These are phyloP conservation scores for Poecilia gillii DNA, from an alignment of 2,797 vertebrate species.

Conservation along the genomic window DNA sequence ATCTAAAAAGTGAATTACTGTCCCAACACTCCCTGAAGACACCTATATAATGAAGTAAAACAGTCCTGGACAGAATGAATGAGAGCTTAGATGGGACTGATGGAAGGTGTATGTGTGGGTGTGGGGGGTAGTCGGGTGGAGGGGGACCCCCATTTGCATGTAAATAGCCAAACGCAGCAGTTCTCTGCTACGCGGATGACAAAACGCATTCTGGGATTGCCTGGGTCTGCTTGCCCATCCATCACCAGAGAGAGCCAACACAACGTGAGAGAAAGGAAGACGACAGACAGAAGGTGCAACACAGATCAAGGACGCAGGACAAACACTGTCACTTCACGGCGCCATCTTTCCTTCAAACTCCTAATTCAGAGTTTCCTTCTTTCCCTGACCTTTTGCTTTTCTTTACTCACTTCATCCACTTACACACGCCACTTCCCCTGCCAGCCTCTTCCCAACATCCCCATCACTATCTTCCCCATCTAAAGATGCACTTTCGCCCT, in stretches of 20 bases:
- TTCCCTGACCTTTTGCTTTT: slow-evolving; percentile 32
- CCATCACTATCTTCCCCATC: slow-evolving; percentile 46
- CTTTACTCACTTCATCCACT: slow-evolving; percentile 24
- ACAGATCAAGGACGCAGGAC: slow-evolving; percentile 40
- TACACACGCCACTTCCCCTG: slow-evolving; percentile 1
- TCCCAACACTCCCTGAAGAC: slow-evolving; percentile 3
- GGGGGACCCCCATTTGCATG: slow-evolving; percentile 66
- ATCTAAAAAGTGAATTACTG: slow-evolving; percentile 1
- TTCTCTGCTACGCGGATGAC: slow-evolving; percentile 52
- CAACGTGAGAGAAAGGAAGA: not conserved
- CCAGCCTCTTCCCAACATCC: slow-evolving; percentile 46
- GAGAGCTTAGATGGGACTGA: slow-evolving; percentile 12
- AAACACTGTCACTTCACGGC: slow-evolving; percentile 19
- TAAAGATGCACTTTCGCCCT: slow-evolving; percentile 61
- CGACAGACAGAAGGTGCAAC: slow-evolving; percentile 1
- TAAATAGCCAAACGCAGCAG: slow-evolving; percentile 69
- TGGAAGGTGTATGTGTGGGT: slow-evolving; percentile 23
- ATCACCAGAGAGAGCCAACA: slow-evolving; percentile 24
- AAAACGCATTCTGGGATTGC: slow-evolving; percentile 71
- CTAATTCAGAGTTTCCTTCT: slow-evolving; percentile 37
- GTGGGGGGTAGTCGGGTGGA: not conserved
- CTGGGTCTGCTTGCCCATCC: slow-evolving; percentile 56
- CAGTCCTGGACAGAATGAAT: slow-evolving; percentile 45
- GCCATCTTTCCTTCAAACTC: slow-evolving; percentile 16
- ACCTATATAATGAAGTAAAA: slow-evolving; percentile 49